Conservation (phyloP, 1,140 invertebrate species). For the Drosophila littoralis region DNA sequence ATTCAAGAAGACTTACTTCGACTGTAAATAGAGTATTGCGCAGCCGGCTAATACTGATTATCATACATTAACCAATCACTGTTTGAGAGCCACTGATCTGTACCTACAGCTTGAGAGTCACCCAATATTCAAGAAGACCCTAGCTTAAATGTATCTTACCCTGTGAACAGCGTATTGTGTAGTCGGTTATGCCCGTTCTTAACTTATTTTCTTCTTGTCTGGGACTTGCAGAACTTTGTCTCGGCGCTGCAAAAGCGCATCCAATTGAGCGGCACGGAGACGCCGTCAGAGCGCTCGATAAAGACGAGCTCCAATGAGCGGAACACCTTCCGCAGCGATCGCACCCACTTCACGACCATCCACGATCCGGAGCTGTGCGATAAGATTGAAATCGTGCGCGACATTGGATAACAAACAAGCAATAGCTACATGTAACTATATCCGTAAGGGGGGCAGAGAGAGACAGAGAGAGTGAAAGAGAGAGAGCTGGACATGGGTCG, state of each 20-base stretch:
- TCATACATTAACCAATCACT: no score
- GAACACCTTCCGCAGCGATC: conserved; percentile 90
- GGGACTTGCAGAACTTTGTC: conserved; percentile 89
- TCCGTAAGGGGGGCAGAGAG: conserved; percentile 61
- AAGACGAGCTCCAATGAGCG: conserved; percentile 87
- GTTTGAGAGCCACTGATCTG: not conserved
- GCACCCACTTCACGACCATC: conserved; percentile 88
- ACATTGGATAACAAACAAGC: conserved; percentile 84
- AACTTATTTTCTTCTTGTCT: not conserved
- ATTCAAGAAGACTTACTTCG: no score
- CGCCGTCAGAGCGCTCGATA: conserved; percentile 78
- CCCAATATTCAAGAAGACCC: no score
- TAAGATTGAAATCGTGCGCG: conserved; percentile 83
- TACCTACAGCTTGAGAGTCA: not conserved
- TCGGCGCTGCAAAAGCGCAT: conserved; percentile 90
- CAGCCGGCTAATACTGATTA: no score
- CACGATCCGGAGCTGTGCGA: conserved; percentile 83
- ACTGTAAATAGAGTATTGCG: no score
- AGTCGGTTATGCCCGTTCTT: not conserved
- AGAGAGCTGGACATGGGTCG: conserved; percentile 38
- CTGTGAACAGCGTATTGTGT: not conserved
- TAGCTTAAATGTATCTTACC: no score
- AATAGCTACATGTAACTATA: conserved; percentile 84
- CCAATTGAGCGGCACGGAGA: conserved; percentile 85
- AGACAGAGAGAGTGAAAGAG: not conserved